These are phyloP conservation scores for Chelmon rostratus DNA, from an alignment of 2,797 vertebrate genomes.

Conservation along the genomic window DNA sequence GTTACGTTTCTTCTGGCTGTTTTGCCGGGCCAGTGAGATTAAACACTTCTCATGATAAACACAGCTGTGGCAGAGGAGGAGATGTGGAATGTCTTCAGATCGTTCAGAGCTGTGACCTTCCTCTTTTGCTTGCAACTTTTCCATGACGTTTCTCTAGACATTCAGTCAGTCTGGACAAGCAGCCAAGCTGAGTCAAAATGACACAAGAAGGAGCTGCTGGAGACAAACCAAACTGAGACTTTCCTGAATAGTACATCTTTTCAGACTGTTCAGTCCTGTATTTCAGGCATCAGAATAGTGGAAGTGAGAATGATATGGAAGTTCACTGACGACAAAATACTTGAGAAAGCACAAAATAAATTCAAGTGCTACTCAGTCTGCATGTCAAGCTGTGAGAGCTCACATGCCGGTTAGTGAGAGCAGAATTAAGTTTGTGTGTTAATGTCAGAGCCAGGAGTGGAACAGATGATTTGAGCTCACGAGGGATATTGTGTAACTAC, in stretches of 20 bases:
- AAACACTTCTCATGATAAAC: conserved; percentile 47
- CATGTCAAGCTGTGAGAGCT: no score
- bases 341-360: neutral
- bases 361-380: no score
- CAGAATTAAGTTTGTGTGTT: neutral
- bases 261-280: no score
- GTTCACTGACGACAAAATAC: neutral
- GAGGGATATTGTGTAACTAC: neutral
- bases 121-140: conserved; percentile 24
- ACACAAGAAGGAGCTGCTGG: neutral
- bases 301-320: neutral
- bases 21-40: neutral
- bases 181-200: neutral
- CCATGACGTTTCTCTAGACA: conserved; percentile 35
- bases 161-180: conserved; percentile 19
- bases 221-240: neutral
- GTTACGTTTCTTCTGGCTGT: conserved; percentile 19
- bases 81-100: conserved; percentile 33
- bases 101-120: conserved; percentile 23
- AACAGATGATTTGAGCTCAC: neutral
- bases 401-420: no score
- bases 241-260: neutral
- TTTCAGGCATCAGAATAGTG: neutral
- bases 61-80: conserved; percentile 58
- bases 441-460: neutral